Conservation (phyloP, 2,888 invertebrate species). For the Strigamia transsilvanica region DNA sequence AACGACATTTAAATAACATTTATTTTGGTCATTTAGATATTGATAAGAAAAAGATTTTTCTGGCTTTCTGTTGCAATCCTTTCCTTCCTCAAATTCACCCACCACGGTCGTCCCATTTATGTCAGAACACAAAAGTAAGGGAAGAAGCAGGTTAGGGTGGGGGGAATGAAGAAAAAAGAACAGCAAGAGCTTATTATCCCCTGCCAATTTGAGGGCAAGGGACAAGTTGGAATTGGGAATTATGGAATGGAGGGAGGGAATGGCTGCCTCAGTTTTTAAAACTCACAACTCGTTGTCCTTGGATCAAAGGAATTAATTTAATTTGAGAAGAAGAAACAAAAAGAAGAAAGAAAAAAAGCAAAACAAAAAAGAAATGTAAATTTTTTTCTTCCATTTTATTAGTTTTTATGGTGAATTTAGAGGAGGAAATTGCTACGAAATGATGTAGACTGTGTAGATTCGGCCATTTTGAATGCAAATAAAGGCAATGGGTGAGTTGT, state of each 20-base stretch:
- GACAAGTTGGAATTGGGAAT: constrained; percentile 28
- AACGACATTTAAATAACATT: too few species aligned
- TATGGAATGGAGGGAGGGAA: background rate
- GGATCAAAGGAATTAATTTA: background rate
- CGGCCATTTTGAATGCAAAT: constrained; percentile 1
- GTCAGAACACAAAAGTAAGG: constrained; percentile 22
- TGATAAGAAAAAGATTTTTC: background rate
- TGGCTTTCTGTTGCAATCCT: background rate
- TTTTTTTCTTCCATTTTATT: too few species aligned
- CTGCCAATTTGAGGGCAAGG: constrained; percentile 25
- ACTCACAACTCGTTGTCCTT: background rate
- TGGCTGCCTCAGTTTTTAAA: background rate
- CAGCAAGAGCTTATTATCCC: constrained; percentile 42
- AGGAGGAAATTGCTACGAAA: background rate
- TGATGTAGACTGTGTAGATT: background rate
- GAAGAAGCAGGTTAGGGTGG: background rate
- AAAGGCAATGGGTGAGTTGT: constrained; percentile 14
- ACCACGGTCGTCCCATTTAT: constrained; percentile 12
- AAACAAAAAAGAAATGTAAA: background rate
- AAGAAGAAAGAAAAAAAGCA: too few species aligned
- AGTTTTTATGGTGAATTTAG: background rate
- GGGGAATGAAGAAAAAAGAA: background rate
- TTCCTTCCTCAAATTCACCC: background rate
- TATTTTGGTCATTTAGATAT: too few species aligned
- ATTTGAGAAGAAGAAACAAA: background rate